These are phyloP conservation scores for Thermophis baileyi DNA, from an alignment of 2,113 vertebrate species.

Conservation along the genomic window DNA sequence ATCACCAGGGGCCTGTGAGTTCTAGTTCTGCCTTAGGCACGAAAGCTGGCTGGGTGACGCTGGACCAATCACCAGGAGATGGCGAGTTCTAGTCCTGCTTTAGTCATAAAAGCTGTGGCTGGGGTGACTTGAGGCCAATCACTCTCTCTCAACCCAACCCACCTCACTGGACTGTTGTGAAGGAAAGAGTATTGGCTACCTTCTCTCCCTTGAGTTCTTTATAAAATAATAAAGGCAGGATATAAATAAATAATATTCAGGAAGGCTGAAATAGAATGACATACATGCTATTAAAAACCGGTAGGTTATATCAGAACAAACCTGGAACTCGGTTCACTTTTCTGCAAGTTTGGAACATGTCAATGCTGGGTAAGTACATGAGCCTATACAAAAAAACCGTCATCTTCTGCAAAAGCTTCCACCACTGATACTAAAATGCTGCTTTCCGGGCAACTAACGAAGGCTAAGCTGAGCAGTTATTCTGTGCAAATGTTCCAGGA, in stretches of 20 bases:
- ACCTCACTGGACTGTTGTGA: neutral
- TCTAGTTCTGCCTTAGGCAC: no score
- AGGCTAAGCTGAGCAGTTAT: neutral
- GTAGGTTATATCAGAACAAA: neutral
- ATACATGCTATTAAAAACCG: neutral
- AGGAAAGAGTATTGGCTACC: neutral
- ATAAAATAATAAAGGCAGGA: neutral
- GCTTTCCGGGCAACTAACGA: neutral
- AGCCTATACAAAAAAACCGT: accelerated
- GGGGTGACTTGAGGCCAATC: no score
- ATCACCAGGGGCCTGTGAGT: no score
- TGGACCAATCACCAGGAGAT: no score
- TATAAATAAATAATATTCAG: neutral
- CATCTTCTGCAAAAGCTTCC: neutral
- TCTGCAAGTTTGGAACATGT: neutral
- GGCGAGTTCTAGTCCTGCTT: no score
- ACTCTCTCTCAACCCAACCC: no score
- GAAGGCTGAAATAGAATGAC: neutral
- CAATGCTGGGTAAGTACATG: no score
- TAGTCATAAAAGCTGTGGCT: no score
- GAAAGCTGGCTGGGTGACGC: no score
- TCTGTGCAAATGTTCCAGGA: neutral
- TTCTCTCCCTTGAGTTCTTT: neutral
- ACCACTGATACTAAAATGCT: neutral
- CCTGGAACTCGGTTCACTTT: neutral